phyloP scores from a whole-genome alignment of 2,797 vertebrate species.

The Fistularia commersonii region DNA sequence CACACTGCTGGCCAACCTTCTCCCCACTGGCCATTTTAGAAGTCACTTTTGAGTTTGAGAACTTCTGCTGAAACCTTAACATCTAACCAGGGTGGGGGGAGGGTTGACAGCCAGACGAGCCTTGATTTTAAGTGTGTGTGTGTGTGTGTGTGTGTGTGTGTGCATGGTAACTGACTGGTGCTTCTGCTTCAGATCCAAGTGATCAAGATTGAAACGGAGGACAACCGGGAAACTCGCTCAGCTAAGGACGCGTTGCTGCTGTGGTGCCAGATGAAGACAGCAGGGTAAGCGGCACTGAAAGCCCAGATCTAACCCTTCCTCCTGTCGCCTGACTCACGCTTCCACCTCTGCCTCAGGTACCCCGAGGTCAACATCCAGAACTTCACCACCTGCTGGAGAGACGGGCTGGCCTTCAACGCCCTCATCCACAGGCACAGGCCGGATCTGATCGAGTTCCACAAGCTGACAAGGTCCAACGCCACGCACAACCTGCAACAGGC shows the following conservation, averaged over 20 bases:
- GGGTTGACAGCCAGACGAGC: no score
- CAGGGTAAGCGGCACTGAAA: conserved; percentile 83
- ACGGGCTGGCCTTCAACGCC: conserved; percentile 92
- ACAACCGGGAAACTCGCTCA: conserved; percentile 92
- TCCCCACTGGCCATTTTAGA: no score
- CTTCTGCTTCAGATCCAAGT: conserved; percentile 86
- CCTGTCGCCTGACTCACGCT: neutral
- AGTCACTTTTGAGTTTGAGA: no score
- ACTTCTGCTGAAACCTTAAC: no score
- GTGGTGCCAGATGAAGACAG: conserved; percentile 98
- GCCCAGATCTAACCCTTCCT: neutral
- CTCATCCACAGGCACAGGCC: conserved; percentile 96
- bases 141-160: no score
- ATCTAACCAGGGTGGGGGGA: no score
- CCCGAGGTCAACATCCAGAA: conserved; percentile 96
- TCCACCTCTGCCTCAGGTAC: conserved; percentile 71
- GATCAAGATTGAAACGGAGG: conserved; percentile 92
- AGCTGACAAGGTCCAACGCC: conserved; percentile 90
- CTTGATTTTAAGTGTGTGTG: no score
- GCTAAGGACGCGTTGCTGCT: conserved; percentile 94
- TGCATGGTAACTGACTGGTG: neutral
- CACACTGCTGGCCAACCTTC: no score
- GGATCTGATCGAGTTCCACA: conserved; percentile 90
- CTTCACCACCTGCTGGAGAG: conserved; percentile 96
- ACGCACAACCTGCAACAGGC: conserved; percentile 94